Percentiles rank a stretch among this genome's conserved stretches.
phyloP scores from a whole-genome alignment of 2,797 vertebrate genomes.

The Dicrostonyx torquatus region DNA sequence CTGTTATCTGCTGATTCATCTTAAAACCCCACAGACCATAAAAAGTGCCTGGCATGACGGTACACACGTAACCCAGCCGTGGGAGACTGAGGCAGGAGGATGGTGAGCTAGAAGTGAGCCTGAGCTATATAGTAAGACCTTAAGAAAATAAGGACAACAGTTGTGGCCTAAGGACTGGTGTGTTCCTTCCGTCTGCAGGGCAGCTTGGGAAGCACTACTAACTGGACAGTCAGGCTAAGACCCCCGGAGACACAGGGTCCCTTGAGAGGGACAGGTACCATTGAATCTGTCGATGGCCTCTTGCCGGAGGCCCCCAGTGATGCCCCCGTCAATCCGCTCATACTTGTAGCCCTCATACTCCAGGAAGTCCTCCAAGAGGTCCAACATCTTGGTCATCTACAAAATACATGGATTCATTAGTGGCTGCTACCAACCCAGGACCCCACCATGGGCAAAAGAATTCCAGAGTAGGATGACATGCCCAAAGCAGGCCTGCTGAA shows the following conservation, averaged over 20 bases:
- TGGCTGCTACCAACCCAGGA: neutral
- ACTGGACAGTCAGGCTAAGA: neutral
- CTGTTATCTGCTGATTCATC: neutral
- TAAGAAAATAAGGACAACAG: neutral
- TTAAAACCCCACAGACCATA: neutral
- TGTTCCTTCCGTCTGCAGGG: neutral
- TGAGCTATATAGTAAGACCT: neutral
- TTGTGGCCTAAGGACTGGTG: neutral
- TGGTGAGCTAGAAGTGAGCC: neutral
- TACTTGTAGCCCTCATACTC: constrained; percentile 99
- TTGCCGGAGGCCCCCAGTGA: constrained; percentile 96
- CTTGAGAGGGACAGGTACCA: constrained; percentile 82
- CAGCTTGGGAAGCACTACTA: neutral
- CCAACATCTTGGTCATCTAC: constrained; percentile 99
- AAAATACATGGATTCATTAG: neutral
- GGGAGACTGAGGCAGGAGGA: neutral
- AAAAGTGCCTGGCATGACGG: neutral
- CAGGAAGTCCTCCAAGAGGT: constrained; percentile 97
- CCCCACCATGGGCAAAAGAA: too few species aligned
- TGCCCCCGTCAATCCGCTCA: constrained; percentile 96
- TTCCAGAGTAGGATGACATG: neutral
- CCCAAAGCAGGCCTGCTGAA: neutral
- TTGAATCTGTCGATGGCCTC: constrained; percentile 99
- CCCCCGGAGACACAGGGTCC: neutral
- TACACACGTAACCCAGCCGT: neutral